Evolutionary conservation across 2,113 vertebrate species (phyloP).

Genomic region (Corythornis madagascariensis): DNA sequence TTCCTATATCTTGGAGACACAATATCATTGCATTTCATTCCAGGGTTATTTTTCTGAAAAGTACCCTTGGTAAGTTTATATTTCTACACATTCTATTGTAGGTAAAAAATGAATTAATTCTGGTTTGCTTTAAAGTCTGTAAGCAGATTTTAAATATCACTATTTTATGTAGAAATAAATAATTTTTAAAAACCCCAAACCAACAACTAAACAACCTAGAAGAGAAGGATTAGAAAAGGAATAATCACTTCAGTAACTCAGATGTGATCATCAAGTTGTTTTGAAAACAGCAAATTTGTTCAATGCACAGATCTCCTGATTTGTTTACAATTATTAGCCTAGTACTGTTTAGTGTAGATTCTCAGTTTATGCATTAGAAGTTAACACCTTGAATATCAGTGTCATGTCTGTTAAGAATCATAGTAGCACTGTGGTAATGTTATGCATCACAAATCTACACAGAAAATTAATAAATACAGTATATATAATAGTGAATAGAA

Average conservation of each 20-base stretch:
- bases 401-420: neutral
- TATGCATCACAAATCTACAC: neutral
- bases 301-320: neutral
- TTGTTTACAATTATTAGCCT: neutral
- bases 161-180: neutral
- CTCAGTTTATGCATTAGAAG: neutral
- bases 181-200: neutral
- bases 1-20: neutral
- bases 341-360: conserved; percentile 6
- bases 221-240: neutral
- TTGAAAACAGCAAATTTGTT: neutral
- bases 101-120: neutral
- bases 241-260: neutral
- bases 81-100: neutral
- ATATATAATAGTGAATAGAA: neutral
- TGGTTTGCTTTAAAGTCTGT: neutral
- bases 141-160: neutral
- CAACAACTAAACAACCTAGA: no score
- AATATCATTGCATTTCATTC: neutral
- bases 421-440: neutral
- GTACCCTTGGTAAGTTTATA: neutral
- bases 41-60: neutral
- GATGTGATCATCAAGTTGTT: neutral
- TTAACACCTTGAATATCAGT: neutral
- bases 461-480: neutral